A percentile compares a stretch with the other conserved stretches of the same genome.
These are phyloP conservation scores for Halictus quadricinctus DNA, from an alignment of 2,888 invertebrate species.

Conservation along the genomic window DNA sequence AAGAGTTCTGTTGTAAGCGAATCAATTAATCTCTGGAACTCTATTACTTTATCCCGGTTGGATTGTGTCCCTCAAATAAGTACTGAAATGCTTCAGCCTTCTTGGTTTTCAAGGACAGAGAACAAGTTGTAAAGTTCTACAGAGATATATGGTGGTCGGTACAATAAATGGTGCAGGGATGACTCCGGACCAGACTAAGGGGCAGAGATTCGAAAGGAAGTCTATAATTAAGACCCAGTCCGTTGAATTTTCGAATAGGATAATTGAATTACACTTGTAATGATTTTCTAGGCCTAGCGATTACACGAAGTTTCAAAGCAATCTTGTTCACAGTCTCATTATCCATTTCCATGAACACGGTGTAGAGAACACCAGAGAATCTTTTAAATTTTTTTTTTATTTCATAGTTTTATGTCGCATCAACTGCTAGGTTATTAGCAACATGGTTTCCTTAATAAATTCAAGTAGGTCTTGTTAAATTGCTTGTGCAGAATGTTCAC, in stretches of 20 bases:
- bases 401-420: too few relatives aligned
- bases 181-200: constrained; percentile 3
- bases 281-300: background rate
- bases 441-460: too few relatives aligned
- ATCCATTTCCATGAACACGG: background rate
- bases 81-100: background rate
- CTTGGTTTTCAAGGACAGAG: background rate
- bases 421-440: too few relatives aligned
- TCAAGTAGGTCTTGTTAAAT: too few relatives aligned
- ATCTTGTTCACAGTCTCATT: background rate
- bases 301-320: background rate
- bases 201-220: constrained; percentile 15
- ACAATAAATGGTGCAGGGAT: constrained; percentile 14
- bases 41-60: background rate
- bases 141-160: constrained; percentile 14
- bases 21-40: constrained; percentile 12
- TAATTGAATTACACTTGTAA: background rate
- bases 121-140: background rate
- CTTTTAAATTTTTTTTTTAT: background rate
- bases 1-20: constrained; percentile 9
- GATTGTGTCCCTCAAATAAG: background rate
- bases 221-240: constrained; percentile 33
- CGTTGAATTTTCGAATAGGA: background rate
- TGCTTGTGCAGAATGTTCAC: background rate
- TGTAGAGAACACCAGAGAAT: background rate